Percentiles rank a stretch among this genome's conserved stretches.
phyloP scores from a whole-genome alignment of 2,888 invertebrate species.

The Mystacides longicornis region DNA sequence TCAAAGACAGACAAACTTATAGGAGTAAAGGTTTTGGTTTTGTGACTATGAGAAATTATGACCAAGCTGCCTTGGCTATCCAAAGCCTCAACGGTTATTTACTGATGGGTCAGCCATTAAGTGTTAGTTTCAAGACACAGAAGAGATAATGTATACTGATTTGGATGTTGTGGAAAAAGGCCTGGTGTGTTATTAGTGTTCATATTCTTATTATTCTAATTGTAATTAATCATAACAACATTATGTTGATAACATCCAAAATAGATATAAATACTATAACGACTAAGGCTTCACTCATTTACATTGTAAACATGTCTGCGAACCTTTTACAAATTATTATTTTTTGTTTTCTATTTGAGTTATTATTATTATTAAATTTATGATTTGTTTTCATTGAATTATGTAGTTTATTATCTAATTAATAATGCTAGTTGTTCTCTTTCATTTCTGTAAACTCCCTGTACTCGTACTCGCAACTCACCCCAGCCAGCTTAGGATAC shows the following conservation, averaged over 20 bases:
- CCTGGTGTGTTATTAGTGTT: conserved; percentile 10
- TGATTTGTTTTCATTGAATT: conserved; percentile 15
- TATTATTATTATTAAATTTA: conserved; percentile 16
- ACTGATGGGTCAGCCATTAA: conserved; percentile 45
- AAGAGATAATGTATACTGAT: conserved; percentile 44
- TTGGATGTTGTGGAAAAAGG: conserved; percentile 7
- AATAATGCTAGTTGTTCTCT: conserved; percentile 9
- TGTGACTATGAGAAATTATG: conserved; percentile 50
- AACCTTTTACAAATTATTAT: neutral
- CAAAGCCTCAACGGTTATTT: conserved; percentile 47
- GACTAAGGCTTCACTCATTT: conserved; percentile 16
- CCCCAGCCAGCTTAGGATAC: conserved; percentile 11
- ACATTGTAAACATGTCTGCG: conserved; percentile 9
- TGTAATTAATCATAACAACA: no score
- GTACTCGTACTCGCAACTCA: no score
- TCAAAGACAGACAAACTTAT: conserved; percentile 49
- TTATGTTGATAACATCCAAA: no score
- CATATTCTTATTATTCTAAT: conserved; percentile 4
- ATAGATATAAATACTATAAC: no score
- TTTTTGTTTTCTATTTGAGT: conserved; percentile 10
- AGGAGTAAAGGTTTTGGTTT: conserved; percentile 51
- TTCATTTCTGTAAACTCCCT: no score
- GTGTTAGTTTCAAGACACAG: conserved; percentile 50
- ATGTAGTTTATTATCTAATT: conserved; percentile 15
- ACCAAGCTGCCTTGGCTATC: conserved; percentile 50